Evolutionary conservation across 2,888 invertebrate genomes (phyloP), one percentile per base, ranked within the genome.

Genomic region (Zelleria hepariella): DNA sequence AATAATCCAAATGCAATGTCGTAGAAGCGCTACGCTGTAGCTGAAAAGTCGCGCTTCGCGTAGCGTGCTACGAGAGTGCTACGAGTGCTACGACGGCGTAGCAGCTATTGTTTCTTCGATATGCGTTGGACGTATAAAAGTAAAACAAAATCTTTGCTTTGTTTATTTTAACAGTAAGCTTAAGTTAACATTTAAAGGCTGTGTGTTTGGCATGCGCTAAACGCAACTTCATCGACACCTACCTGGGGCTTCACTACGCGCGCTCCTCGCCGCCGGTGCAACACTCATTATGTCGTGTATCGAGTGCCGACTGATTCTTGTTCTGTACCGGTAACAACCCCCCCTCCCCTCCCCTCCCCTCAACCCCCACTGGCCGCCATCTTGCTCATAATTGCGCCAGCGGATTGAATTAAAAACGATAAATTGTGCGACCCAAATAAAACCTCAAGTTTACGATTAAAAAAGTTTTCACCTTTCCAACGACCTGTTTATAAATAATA

Each of bases 321-420:
- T 42, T 42, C 32, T 42, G 32, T 42, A 4, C 32, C 15, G 32
- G 32, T 2, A 10, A 6, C 32, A 79, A 78, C 73, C 73, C 71
- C 63, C 61, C 59, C 63, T 61, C 25, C 24, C 15, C 18, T 24
- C 53, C 15, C 23, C 10, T 7, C 55, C 27, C 55, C 26, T 5
- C 15, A 5, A 26, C 32, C 27, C 15, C 20, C 55, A 15, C 21
- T 21, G 18, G 6, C 55, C 27, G 18, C 55, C 55, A 55, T 53
- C 32, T 27, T 55, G 27, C 27, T 55, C 20, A 55, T 55, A 55
- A 55, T 55, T 54, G 54, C 26, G 26, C 25, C 71, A 77, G 74
- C 73, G 8, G 27, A 56, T 75, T 73, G 80, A 82, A 86, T 86
- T 83, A 84, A 86, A 85, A 85, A 81, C 84, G 72, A 86, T 86